Evolutionary conservation across 2,797 vertebrate species (phyloP).

Genomic region (Sebastes umbrosus): DNA sequence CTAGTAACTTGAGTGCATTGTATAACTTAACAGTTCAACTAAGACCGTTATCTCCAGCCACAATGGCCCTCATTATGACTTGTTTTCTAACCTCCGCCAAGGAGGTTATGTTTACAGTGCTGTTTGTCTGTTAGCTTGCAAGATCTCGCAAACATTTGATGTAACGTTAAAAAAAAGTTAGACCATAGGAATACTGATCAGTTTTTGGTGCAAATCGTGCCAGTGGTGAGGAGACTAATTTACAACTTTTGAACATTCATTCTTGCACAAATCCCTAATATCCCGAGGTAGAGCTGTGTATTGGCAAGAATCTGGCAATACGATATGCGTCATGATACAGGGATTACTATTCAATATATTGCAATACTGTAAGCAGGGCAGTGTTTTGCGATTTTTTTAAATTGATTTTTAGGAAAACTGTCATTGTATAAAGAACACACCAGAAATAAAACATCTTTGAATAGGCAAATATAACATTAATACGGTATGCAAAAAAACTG

Average conservation of each 20-base stretch:
- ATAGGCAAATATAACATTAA: no score
- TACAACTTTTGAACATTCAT: background rate
- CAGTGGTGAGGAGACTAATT: background rate
- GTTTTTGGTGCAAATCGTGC: background rate
- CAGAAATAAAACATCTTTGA: no score
- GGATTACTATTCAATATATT: no score
- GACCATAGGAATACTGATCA: background rate
- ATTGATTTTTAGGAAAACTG: no score
- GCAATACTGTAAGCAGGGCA: no score
- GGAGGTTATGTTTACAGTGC: background rate
- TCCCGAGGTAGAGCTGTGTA: no score
- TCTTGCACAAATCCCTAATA: background rate
- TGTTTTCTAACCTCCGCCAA: background rate
- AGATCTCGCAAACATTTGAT: background rate
- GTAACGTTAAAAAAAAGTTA: background rate
- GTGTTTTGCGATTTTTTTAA: rapidly evolving
- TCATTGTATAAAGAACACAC: no score
- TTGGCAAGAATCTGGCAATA: no score
- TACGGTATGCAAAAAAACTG: no score
- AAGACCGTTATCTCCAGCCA: background rate
- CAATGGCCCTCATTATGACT: background rate
- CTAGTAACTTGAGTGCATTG: no score
- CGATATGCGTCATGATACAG: no score
- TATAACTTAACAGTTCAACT: background rate
- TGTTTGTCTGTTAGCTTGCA: background rate